Evolutionary conservation across 1,140 invertebrate species (phyloP), one percentile per base, ranked within the genome.

Genomic region (Drosophila lowei): DNA sequence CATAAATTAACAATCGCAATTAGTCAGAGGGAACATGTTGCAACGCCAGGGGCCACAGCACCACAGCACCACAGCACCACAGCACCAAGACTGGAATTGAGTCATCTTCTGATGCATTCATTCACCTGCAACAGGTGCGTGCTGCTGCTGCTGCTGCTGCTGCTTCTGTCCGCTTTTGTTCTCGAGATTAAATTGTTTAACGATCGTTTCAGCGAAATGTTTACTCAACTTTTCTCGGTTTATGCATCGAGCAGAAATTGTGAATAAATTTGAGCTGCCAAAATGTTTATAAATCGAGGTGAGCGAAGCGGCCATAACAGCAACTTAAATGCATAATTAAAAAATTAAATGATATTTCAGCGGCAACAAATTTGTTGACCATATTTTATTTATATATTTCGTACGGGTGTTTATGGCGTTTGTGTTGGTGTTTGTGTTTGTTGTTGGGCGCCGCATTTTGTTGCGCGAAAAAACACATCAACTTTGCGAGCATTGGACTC

Each of bases 1-100:
- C 80, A 86, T 86, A 81, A 80, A 86, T 80, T 71, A 67, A 48
- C 81, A 81, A 49, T 46, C 25, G 62, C 77, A 80, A 85, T 80
- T 86, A 80, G 61, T 75, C 62, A 66, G 38, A 41, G 71, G 30
- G 56, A 67, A 25, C 43, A 67, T 60, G 71, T 46, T 75, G 72
- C 72, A 60, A 75, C 72, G 46, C 56, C 72, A 28, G 48, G 52
- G 60, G 46, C 56, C 59, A 43, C 47, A 21, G 16, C 55, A 58
- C 15, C 23, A 0, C 23, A 25, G 23, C 4, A 25, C 23, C 23
- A 0, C 23, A 25, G 23, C 4, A 5, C 23, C 23, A 25, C 23
- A 5, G 23, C 38, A 34, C n/a, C 41, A 38, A 23, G 28, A 55
- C 25, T 13, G 30, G 23, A 58, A 62, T 58, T 78, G 61, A 66